Base-by-base conservation (phyloP, 2,888 invertebrate species). In the Leucania comma region DNA sequence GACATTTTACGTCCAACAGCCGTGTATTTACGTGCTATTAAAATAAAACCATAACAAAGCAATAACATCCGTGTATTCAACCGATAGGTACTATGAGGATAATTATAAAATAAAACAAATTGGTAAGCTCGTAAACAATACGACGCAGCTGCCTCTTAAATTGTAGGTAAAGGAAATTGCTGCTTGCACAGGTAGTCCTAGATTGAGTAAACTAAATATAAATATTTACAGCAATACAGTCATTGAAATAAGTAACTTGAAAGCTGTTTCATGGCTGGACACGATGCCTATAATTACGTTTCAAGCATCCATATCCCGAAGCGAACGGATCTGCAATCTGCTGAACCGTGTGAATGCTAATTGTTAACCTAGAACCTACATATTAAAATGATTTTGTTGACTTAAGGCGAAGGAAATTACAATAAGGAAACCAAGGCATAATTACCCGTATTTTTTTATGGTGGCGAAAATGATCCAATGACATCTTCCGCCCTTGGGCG, bases 81-180 rank as follows among this genome's bases (percentile, higher is more conserved):
- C 61, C 26, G 20, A 50, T 53, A 68, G 32, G 10, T 57, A 63
- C 63, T 64, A 80, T 63, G 59, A 46, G n/a, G 56, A 64, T 59
- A 63, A 76, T 81, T 65, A 78, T 61, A 63, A 53, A 54, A 76
- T 81, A 58, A 78, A 80, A 64, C 29, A 69, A 81, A 76, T 77
- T 80, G 81, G 56, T 48, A 38, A 12, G 38, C 70, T 78, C 70
- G 64, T 76, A 61, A 80, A 78, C 26, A 68, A 29, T 61, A 77
- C 14, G 32, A 46, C 6, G 22, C 63, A 61, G 50, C 53, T 65
- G 81, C 57, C 51, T 54, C 12, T 3, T 51, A 64, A 32, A 61
- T 50, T 80, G 59, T 75, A 61, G 26, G 38, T n/a, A 17, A 42
- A 17, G 48, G 42, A 26, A 69, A 65, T 65, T 26, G 9, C 3